Evolutionary conservation across 2,797 vertebrate species (phyloP), one percentile per base, ranked within the genome.

Genomic region (Enteromius unitaeniatus): DNA sequence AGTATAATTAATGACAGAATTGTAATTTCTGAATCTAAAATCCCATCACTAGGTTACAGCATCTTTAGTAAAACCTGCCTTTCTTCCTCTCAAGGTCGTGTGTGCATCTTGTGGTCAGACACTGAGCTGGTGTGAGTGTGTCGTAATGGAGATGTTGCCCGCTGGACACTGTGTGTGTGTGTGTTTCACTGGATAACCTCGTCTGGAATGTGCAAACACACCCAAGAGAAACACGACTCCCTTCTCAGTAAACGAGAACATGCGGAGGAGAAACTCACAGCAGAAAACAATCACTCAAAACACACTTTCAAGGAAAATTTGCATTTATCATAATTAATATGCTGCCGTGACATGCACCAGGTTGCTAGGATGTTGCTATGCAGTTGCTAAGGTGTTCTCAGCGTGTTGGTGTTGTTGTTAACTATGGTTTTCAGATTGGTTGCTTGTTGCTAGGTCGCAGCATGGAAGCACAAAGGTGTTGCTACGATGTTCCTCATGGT

Each of bases 101-200:
- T 67, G 31, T 67, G 64, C 15, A 6, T 64, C 26, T 26, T n/a
- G 17, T 28, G 45, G n/a, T 53, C 17, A 37, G 67, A 53, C 26
- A 42, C 6, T 69, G 53, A 67, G 34, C 37, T 23, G 58, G 17
- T 62, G 58, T 40, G 42, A 84, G 73, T 58, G 79, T 78, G 62
- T 45, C 3, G 49, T 87, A 78, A 82, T 47, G 31, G 72, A 75
- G 67, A 81, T 84, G 78, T 40, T 79, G 85, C 88, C 88, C 77
- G 14, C 76, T 77, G 88, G 85, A 62, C 77, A 87, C 78, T 79
- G 85, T 86, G 60, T 81, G 82, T 65, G 78, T 82, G 78, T 82
- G 84, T 74, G 80, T 67, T 23, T 49, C 62, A 11, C 58, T 67
- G 60, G 42, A 67, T 53, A 78, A 40, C 65, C 53, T 72, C 58